Conservation (phyloP, 2,888 invertebrate genomes). For the Pseudococcus jackbeardsleyi region DNA sequence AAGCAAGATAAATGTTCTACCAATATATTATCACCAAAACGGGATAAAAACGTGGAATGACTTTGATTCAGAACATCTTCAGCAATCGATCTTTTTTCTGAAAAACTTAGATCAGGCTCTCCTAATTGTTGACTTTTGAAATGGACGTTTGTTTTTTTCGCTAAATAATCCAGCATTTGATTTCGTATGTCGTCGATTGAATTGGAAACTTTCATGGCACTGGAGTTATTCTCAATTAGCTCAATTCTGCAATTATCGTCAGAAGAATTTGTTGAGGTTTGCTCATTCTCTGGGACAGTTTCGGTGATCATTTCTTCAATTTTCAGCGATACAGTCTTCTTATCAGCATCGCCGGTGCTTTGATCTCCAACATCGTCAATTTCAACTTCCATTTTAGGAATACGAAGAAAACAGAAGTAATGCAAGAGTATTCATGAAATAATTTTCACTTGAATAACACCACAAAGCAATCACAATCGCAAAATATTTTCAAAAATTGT, state of each 20-base stretch:
- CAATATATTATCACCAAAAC: slow-evolving; percentile 82
- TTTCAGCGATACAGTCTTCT: background rate
- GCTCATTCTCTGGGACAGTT: background rate
- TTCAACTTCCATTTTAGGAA: slow-evolving; percentile 1
- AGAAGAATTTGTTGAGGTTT: background rate
- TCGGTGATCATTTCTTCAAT: slow-evolving; percentile 4
- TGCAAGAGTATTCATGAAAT: background rate
- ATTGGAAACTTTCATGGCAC: background rate
- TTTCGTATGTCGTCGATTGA: background rate
- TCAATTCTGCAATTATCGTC: background rate
- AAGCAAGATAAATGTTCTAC: slow-evolving; percentile 81
- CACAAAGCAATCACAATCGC: background rate
- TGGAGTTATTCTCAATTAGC: background rate
- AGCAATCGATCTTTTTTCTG: slow-evolving; percentile 81
- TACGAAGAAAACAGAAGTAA: background rate
- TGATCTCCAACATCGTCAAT: background rate
- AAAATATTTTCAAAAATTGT: background rate
- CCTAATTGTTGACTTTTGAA: slow-evolving; percentile 88
- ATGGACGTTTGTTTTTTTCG: slow-evolving; percentile 67
- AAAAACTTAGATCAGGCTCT: slow-evolving; percentile 79
- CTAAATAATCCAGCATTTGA: slow-evolving; percentile 38
- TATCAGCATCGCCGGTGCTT: background rate
- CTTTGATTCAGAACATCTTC: slow-evolving; percentile 76
- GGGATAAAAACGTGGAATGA: slow-evolving; percentile 79
- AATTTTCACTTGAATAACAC: background rate